Conservation (phyloP, 2,113 vertebrate species). For the Sander vitreus region DNA sequence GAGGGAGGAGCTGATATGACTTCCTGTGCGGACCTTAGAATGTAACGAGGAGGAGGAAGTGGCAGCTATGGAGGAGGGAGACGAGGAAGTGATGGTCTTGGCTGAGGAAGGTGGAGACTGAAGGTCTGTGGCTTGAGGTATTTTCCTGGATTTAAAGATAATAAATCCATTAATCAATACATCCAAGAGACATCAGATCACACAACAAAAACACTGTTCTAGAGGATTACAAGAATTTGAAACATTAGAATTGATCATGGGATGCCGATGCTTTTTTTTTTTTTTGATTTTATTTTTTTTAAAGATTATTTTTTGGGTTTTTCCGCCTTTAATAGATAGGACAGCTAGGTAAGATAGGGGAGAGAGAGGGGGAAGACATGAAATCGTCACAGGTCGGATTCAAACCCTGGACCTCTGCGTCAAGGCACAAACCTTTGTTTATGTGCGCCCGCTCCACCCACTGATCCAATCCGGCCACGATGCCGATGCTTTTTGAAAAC, state of each 20-base stretch:
- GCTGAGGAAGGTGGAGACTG: conserved; percentile 68
- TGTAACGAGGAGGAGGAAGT: conserved; percentile 74
- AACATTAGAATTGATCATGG: not conserved
- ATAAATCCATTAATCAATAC: not conserved
- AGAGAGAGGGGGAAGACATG: no score
- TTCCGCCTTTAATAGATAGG: no score
- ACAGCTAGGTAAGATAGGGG: no score
- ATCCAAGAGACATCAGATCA: not conserved
- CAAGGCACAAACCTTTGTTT: no score
- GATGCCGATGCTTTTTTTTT: not conserved
- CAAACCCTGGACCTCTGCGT: no score
- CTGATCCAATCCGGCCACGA: no score
- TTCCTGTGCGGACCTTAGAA: conserved; percentile 82
- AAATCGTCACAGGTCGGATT: no score
- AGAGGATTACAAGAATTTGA: not conserved
- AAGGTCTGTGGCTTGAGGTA: conserved; percentile 89
- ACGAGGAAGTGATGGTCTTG: conserved; percentile 60
- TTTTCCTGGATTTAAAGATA: conserved; percentile 84
- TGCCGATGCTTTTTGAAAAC: not conserved
- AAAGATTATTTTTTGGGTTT: no score
- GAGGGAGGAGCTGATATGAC: conserved; percentile 75
- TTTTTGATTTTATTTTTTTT: no score
- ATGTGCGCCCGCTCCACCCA: no score
- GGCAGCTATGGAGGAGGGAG: conserved; percentile 57
- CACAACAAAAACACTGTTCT: not conserved